Evolutionary conservation across 2,797 vertebrate genomes (phyloP).

Genomic region (Pseudochirops corinnae): DNA sequence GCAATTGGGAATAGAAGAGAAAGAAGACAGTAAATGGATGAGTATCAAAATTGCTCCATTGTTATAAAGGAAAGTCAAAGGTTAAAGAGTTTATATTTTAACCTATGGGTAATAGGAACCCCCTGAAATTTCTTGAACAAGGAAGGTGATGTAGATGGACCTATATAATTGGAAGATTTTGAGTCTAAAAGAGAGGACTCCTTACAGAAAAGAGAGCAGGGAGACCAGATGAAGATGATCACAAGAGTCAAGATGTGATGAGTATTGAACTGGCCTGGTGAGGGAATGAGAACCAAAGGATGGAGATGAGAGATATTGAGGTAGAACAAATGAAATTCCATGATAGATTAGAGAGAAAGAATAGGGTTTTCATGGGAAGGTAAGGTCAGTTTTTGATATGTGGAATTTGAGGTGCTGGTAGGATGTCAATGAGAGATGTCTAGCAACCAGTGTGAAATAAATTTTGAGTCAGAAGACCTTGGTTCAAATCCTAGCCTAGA

Average conservation of each 20-base stretch:
- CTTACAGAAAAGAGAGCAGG: background rate
- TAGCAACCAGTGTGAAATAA: background rate
- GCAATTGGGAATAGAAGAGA: background rate
- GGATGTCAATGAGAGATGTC: background rate
- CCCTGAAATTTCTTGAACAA: background rate
- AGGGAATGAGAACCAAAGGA: background rate
- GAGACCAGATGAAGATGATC: background rate
- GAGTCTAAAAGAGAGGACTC: background rate
- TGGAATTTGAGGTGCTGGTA: background rate
- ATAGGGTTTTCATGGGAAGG: background rate
- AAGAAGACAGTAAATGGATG: background rate
- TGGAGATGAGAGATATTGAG: background rate
- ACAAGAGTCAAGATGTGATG: background rate
- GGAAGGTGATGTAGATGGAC: background rate
- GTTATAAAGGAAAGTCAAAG: background rate
- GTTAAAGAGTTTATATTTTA: background rate
- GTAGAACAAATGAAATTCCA: background rate
- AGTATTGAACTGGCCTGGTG: background rate
- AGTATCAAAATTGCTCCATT: background rate
- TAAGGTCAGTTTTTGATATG: accelerated
- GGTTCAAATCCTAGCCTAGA: background rate
- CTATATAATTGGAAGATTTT: background rate
- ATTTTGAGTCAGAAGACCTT: background rate
- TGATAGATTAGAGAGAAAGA: too few species aligned
- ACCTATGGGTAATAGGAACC: background rate